phyloP scores from a whole-genome alignment of 2,113 vertebrate species.

The Platysternon megacephalum region DNA sequence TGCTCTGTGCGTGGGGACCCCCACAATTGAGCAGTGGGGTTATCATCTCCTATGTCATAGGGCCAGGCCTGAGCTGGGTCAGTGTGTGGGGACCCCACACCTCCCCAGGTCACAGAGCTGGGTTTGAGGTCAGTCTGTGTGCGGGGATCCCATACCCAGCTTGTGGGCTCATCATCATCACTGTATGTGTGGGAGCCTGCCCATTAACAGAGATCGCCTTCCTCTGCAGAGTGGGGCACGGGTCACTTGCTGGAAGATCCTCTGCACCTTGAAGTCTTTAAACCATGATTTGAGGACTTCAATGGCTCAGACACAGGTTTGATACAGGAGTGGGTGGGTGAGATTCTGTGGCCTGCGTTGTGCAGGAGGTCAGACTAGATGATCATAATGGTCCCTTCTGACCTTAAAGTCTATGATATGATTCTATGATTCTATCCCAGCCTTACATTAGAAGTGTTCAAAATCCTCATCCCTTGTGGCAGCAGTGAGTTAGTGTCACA shows the following conservation, averaged over 20 bases:
- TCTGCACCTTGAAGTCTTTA: no score
- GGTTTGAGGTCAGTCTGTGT: background rate
- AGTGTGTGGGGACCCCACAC: background rate
- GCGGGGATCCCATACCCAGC: background rate
- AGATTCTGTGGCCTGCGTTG: no score
- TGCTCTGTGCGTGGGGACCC: background rate
- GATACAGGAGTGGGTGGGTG: no score
- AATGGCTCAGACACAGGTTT: no score
- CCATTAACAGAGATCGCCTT: background rate
- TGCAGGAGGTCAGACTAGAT: no score
- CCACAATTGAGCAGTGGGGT: background rate
- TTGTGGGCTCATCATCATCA: background rate
- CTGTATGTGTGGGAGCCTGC: background rate
- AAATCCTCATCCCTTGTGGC: rapidly evolving
- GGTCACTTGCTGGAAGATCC: no score
- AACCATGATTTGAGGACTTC: no score
- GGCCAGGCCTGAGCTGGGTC: background rate
- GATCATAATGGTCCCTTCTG: no score
- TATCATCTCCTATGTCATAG: background rate
- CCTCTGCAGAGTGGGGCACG: no score
- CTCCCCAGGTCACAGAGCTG: background rate
- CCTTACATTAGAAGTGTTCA: background rate
- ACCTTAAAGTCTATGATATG: no score
- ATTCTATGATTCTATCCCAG: no score
- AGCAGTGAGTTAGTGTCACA: background rate